Percentiles rank a stretch among this genome's conserved stretches.
phyloP scores from a whole-genome alignment of 2,888 invertebrate genomes.

The Cheilosia pagana region DNA sequence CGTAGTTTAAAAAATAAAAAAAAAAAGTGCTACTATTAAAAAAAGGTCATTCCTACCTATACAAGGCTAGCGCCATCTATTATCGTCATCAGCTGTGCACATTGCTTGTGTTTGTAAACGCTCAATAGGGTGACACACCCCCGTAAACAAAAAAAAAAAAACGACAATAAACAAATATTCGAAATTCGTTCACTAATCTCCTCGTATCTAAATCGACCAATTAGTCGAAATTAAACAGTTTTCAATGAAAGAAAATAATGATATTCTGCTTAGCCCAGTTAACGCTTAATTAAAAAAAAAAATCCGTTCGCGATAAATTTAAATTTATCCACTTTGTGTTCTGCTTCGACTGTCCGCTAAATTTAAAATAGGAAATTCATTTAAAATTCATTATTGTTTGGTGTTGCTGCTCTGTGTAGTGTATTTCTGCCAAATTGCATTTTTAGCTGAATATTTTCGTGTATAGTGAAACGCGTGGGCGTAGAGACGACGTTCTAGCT shows the following conservation, averaged over 20 bases:
- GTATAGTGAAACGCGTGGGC: constrained; percentile 11
- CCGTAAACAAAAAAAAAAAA: constrained; percentile 26
- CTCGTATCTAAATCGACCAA: constrained; percentile 1
- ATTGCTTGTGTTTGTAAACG: constrained; percentile 36
- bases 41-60: constrained; percentile 36
- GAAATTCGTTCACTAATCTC: constrained; percentile 4
- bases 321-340: constrained; percentile 72
- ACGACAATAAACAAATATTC: constrained; percentile 23
- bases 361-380: constrained; percentile 48
- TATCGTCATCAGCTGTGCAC: constrained; percentile 3
- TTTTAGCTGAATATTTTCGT: constrained; percentile 23
- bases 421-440: constrained; percentile 46
- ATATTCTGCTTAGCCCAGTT: constrained; percentile 7
- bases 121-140: constrained; percentile 53
- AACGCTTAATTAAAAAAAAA: constrained; percentile 43
- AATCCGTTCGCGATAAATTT: constrained; percentile 19
- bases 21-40: constrained; percentile 9
- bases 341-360: constrained; percentile 49
- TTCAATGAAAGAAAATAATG: constrained; percentile 12
- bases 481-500: constrained; percentile 17
- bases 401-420: constrained; percentile 6
- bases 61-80: constrained; percentile 43
- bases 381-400: constrained; percentile 24
- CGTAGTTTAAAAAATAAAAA: background rate
- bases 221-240: constrained; percentile 39